Conservation (phyloP, 2,797 vertebrate species). For the Siniperca undulata region DNA sequence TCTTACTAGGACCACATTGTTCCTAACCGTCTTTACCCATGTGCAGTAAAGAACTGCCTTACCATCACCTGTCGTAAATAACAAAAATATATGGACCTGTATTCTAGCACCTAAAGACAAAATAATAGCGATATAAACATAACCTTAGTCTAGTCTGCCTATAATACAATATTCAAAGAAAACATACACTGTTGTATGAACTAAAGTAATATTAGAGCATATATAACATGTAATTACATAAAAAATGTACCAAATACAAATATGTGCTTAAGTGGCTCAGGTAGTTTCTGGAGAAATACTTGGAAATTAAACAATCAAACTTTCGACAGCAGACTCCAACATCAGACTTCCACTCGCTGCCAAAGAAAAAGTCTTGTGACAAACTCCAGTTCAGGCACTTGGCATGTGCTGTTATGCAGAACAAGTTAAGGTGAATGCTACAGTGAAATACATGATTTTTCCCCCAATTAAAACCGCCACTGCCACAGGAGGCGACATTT, state of each 20-base stretch:
- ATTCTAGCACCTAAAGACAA: not conserved
- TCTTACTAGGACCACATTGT: not conserved
- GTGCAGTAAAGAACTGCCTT: not conserved
- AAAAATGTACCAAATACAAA: not conserved
- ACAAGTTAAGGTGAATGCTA: not conserved
- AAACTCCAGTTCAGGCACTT: not conserved
- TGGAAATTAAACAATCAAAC: slow-evolving; percentile 2
- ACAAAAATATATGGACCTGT: not conserved
- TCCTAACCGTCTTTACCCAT: not conserved
- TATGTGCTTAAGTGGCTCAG: not conserved
- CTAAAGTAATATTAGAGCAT: not conserved
- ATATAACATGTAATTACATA: not conserved
- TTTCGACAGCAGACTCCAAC: not conserved
- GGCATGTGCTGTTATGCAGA: not conserved
- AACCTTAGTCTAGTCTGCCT: not conserved
- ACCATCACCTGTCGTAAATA: not conserved
- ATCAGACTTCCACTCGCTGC: not conserved
- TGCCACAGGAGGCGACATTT: not conserved
- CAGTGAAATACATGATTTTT: not conserved
- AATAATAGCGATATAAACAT: slow-evolving; percentile 9
- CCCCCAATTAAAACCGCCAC: not conserved
- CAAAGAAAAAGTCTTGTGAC: not conserved
- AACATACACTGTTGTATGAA: not conserved
- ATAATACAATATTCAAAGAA: not conserved
- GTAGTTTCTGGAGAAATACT: not conserved